Evolutionary conservation across 2,797 vertebrate genomes (phyloP), one percentile per base, ranked within the genome.

Genomic region (Pipistrellus pygmaeus): DNA sequence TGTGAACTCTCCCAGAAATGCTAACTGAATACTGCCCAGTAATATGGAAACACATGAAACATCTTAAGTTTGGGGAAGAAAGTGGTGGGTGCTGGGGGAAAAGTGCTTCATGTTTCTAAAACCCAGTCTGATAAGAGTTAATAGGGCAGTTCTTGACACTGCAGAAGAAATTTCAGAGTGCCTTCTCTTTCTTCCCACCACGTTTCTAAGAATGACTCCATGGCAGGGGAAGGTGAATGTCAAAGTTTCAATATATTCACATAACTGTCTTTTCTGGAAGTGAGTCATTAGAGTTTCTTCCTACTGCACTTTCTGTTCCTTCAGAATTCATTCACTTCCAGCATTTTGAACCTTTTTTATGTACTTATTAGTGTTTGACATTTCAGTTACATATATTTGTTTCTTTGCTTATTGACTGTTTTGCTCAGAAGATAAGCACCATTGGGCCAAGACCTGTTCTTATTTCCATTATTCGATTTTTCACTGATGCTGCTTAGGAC

Each of bases 201-300:
- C 5, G 1, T 76, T 95, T 91, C 81, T 91, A 86, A 86, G 89
- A 91, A 91, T 76, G 57, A 60, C 80, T 95, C 25, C 25, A 64
- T 1, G 14, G 32, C 53, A 96, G 64, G 88, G n/a, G 55, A 91
- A 93, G 60, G 73, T 86, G 71, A 93, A 78, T 77, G 51, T 71
- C 60, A 88, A 90, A 25, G 6, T 44, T 85, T 90, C 83, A 94
- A 8, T 62, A 69, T 41, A 64, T 64, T 25, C 83, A 85, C 82
- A 21, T 62, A 48, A 80, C 64, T 88, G 91, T 91, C 53, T 69
- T 85, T 85, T 90, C 53, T 93, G 38, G 32, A 80, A 92, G 38
- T 95, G 75, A 90, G 32, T 85, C 89, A 95, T 60, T 66, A 87
- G 3, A 83, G 44, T 89, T 94, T 92, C 55, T 83, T 69, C 38